A percentile compares a stretch with the other conserved stretches of the same genome.
Evolutionary conservation across 2,797 vertebrate species (phyloP).

Genomic region (Setipinna tenuifilis): DNA sequence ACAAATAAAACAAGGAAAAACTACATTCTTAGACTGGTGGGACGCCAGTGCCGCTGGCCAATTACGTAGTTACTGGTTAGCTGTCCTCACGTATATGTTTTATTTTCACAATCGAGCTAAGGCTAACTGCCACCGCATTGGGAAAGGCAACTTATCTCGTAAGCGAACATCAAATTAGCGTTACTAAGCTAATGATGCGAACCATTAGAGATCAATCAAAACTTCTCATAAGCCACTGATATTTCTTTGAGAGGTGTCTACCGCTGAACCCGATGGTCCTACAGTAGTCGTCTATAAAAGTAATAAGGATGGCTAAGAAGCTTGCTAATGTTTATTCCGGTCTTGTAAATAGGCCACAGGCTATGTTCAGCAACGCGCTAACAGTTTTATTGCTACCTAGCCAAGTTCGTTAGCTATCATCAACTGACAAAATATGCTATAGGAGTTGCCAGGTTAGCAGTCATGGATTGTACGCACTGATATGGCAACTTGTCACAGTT

Average conservation of each 20-base stretch:
- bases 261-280: background rate
- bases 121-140: background rate
- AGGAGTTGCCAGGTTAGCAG: background rate
- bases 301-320: background rate
- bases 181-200: background rate
- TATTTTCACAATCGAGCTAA: background rate
- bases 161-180: background rate
- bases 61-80: background rate
- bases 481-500: background rate
- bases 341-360: constrained; percentile 10
- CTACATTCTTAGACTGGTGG: background rate
- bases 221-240: constrained; percentile 3
- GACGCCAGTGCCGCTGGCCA: background rate
- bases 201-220: background rate
- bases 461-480: background rate
- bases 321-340: background rate
- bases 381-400: constrained; percentile 18
- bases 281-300: background rate
- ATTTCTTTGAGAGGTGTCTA: background rate
- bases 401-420: background rate
- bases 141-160: background rate
- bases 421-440: constrained; percentile 7
- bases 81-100: background rate
- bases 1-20: background rate
- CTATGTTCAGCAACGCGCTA: background rate